Base-by-base conservation (phyloP, 2,888 invertebrate species). In the Nasonia oneida region DNA sequence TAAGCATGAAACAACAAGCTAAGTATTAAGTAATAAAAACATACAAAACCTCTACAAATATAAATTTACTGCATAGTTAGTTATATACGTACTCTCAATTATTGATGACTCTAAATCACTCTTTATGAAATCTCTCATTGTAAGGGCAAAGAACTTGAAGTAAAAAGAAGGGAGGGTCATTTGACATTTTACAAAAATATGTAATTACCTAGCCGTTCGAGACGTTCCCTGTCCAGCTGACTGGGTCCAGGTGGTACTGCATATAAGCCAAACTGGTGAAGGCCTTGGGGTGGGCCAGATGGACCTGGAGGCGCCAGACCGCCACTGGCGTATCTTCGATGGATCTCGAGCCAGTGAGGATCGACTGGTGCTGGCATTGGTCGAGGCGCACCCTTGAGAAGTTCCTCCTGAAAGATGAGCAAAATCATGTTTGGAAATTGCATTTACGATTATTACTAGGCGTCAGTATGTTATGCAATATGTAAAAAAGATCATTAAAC, bases 291-390 rank as follows among this genome's bases (percentile, higher is more conserved):
- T 3, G 95, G 93, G 6, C 88, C 88, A 33, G 88, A 88, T 3
- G 89, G 89, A 12, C 89, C 89, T 0, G 89, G 89, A 77, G 94
- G 95, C 18, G 94, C 94, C 42, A 92, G 92, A 80, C 93, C 93
- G 2, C 93, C 92, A 1, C 92, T 92, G 14, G 94, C 93, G 89
- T 95, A 96, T 92, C 97, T 95, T 91, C 98, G 94, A 92, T 98
- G 98, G 93, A 98, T 96, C 92, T 99, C 98, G 90, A 98, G 94
- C 98, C 98, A 96, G 90, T 96, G 96, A 0, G 97, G 97, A 92
- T 97, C 97, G 89, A 97, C 94, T 74, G 95, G 94, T 89, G 89
- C 94, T 77, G 94, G 91, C 92, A 93, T 92, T 12, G 92, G 91
- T 67, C 93, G 90, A 1, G 92, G 91, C 87, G 96, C 95, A 93